Conservation (phyloP, 2,113 vertebrate species). For the Ranitomeya variabilis region DNA sequence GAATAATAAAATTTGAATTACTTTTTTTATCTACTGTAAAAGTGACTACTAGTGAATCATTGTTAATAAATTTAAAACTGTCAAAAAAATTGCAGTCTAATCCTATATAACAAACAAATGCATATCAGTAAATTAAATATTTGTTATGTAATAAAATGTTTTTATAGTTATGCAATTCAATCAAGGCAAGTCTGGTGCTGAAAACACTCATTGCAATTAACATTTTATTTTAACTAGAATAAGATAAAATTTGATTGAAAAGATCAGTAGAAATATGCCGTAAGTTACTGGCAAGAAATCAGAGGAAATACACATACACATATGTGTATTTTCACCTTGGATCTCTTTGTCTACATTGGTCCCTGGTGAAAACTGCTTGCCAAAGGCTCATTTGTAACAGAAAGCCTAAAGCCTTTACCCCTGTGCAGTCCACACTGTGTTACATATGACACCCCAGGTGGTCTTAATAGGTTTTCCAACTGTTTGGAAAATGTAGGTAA, state of each 20-base stretch:
- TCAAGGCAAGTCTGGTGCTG: neutral
- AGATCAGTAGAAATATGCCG: conserved; percentile 11
- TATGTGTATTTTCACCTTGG: conserved; percentile 39
- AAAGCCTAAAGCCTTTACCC: conserved; percentile 26
- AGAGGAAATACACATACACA: conserved; percentile 40
- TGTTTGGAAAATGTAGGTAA: conserved; percentile 50
- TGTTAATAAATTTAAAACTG: too few species aligned
- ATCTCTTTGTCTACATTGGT: conserved; percentile 44
- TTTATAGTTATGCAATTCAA: neutral
- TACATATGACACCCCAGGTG: conserved; percentile 51
- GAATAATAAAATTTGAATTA: too few species aligned
- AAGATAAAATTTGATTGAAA: conserved; percentile 20
- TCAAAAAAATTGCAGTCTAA: too few species aligned
- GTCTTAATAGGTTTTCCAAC: conserved; percentile 53
- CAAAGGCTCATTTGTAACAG: conserved; percentile 25
- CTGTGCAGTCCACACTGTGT: conserved; percentile 44
- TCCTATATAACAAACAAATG: too few species aligned
- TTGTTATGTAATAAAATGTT: neutral
- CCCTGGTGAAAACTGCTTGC: conserved; percentile 32
- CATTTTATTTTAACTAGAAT: neutral
- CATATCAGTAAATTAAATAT: neutral
- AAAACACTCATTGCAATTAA: neutral
- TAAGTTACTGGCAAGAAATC: conserved; percentile 37
- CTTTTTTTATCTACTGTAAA: too few species aligned
- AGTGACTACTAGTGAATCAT: too few species aligned